These are phyloP conservation scores for Epiperipatus broadwayi DNA, from an alignment of 2,888 invertebrate genomes.

Conservation along the genomic window DNA sequence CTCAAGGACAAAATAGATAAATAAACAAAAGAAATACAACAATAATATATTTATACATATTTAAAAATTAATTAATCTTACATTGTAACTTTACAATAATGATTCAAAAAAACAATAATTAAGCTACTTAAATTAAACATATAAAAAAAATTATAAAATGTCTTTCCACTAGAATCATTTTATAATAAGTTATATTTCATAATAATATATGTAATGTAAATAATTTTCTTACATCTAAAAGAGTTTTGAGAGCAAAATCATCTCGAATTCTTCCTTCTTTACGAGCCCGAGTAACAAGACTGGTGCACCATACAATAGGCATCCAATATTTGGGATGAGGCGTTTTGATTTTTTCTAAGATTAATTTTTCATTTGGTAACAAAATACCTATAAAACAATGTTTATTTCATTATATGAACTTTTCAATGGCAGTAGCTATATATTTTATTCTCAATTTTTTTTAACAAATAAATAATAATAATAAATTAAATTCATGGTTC, in stretches of 20 bases:
- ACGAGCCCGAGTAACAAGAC: constrained; percentile 68
- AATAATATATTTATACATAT: too few relatives aligned
- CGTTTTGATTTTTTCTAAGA: constrained; percentile 58
- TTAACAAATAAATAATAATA: too few relatives aligned
- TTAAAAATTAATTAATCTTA: too few relatives aligned
- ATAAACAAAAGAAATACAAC: too few relatives aligned
- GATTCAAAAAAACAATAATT: too few relatives aligned
- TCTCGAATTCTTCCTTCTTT: constrained; percentile 72
- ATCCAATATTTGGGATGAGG: constrained; percentile 78
- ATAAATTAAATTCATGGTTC: too few relatives aligned
- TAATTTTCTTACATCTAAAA: constrained; percentile 41
- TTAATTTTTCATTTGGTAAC: constrained; percentile 55
- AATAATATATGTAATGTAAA: too few relatives aligned
- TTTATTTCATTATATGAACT: neutral
- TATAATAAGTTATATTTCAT: neutral
- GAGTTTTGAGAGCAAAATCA: constrained; percentile 77
- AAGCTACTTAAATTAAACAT: too few relatives aligned
- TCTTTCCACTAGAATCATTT: neutral
- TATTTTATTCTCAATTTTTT: neutral
- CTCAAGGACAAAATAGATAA: too few relatives aligned
- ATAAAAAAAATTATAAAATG: too few relatives aligned
- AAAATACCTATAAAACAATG: constrained; percentile 41
- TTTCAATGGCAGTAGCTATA: neutral
- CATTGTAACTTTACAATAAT: too few relatives aligned
- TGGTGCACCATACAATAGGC: constrained; percentile 76